phyloP scores from a whole-genome alignment of 2,888 invertebrate species.

The Seira ritae region DNA sequence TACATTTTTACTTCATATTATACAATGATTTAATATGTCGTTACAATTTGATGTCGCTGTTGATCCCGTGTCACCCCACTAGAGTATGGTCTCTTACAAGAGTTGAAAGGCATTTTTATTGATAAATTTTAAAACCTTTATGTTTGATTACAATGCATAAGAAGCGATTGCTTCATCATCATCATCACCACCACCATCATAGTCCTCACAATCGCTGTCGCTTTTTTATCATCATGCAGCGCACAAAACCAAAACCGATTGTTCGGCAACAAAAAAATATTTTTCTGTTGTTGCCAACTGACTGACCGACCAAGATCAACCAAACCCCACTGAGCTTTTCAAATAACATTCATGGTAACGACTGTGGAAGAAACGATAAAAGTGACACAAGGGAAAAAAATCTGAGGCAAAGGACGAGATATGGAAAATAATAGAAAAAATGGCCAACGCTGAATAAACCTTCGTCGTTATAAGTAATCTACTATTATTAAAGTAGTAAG shows the following conservation, averaged over 20 bases:
- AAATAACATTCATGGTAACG: slow-evolving; percentile 31
- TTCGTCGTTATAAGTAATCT: too few relatives aligned
- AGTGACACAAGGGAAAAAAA: slow-evolving; percentile 28
- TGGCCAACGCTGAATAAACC: too few relatives aligned
- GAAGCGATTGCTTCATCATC: slow-evolving; percentile 46
- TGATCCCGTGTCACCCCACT: too few relatives aligned
- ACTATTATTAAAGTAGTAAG: too few relatives aligned
- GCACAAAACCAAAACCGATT: not conserved
- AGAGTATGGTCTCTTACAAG: too few relatives aligned
- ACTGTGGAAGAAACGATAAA: not conserved
- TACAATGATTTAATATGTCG: too few relatives aligned
- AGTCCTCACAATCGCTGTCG: not conserved
- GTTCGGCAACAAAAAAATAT: not conserved
- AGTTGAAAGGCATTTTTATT: slow-evolving; percentile 28
- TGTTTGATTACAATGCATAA: slow-evolving; percentile 38
- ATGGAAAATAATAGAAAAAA: too few relatives aligned
- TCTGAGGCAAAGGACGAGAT: too few relatives aligned
- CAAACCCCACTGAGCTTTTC: slow-evolving; percentile 51
- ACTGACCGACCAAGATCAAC: slow-evolving; percentile 33
- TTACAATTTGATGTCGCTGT: too few relatives aligned
- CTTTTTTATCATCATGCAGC: slow-evolving; percentile 33
- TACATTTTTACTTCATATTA: too few relatives aligned
- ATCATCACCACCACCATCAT: slow-evolving; percentile 9
- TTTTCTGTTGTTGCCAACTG: slow-evolving; percentile 27
- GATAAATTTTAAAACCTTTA: slow-evolving; percentile 29